Evolutionary conservation across 2,113 vertebrate species (phyloP).

Genomic region (Salvelinus fontinalis): DNA sequence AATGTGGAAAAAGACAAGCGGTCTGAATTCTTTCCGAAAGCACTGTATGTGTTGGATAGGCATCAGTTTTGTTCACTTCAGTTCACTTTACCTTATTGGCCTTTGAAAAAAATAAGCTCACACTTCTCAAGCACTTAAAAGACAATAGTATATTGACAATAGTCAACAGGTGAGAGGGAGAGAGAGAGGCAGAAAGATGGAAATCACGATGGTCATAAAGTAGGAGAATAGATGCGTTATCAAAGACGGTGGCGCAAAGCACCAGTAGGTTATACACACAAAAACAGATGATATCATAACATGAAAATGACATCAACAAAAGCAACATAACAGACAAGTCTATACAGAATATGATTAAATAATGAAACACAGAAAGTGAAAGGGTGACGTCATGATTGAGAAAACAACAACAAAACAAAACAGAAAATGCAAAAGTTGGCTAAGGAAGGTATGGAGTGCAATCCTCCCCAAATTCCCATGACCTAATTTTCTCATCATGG

Average conservation of each 20-base stretch:
- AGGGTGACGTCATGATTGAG: neutral
- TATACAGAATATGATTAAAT: too few relatives aligned
- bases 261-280: neutral
- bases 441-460: neutral
- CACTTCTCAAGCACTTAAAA: too few relatives aligned
- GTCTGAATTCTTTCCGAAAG: too few relatives aligned
- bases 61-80: neutral
- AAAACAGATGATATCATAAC: conserved; percentile 7
- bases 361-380: neutral
- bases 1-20: too few relatives aligned
- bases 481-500: neutral
- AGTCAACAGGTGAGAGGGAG: neutral
- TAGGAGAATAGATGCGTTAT: neutral
- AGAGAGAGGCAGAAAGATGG: neutral
- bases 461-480: neutral
- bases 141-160: too few relatives aligned
- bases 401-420: neutral
- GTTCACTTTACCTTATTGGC: too few relatives aligned
- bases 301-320: neutral
- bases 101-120: too few relatives aligned
- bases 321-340: neutral
- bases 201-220: neutral
- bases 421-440: neutral
- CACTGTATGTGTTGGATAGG: neutral
- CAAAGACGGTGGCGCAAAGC: neutral